A percentile compares a stretch with the other conserved stretches of the same genome.
These are phyloP conservation scores for Epinephelus malabaricus DNA, from an alignment of 2,797 vertebrate species.

Conservation along the genomic window DNA sequence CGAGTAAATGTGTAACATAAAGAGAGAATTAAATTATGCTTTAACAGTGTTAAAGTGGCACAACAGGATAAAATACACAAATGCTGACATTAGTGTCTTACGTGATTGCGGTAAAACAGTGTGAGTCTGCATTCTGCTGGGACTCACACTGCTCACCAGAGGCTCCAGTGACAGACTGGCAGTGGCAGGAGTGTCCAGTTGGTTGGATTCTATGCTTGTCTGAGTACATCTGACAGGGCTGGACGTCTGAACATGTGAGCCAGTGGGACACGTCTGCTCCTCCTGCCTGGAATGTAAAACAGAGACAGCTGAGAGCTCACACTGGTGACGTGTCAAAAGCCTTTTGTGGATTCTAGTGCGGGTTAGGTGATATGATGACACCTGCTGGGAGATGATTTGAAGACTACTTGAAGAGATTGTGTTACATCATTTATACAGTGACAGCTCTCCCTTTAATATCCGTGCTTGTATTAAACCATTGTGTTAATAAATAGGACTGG, in stretches of 20 bases:
- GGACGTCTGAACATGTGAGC: constrained; percentile 52
- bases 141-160: constrained; percentile 86
- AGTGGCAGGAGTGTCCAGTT: background rate
- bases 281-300: constrained; percentile 78
- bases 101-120: constrained; percentile 85
- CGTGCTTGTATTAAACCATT: background rate
- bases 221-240: constrained; percentile 71
- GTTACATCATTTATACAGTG: no score
- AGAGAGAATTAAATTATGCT: background rate
- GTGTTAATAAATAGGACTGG: background rate
- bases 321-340: background rate
- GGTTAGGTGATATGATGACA: background rate
- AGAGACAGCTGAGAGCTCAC: background rate
- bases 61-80: background rate
- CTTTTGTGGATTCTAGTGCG: background rate
- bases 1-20: background rate
- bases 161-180: constrained; percentile 74
- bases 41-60: background rate
- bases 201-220: constrained; percentile 36
- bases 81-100: constrained; percentile 66
- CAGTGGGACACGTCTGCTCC: constrained; percentile 67
- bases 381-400: no score
- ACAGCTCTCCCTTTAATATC: background rate
- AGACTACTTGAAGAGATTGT: no score
- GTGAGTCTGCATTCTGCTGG: constrained; percentile 77